A percentile compares a stretch with the other conserved stretches of the same genome.
These are phyloP conservation scores for Pardalotus punctatus DNA, from an alignment of 2,113 vertebrate species.

Conservation along the genomic window DNA sequence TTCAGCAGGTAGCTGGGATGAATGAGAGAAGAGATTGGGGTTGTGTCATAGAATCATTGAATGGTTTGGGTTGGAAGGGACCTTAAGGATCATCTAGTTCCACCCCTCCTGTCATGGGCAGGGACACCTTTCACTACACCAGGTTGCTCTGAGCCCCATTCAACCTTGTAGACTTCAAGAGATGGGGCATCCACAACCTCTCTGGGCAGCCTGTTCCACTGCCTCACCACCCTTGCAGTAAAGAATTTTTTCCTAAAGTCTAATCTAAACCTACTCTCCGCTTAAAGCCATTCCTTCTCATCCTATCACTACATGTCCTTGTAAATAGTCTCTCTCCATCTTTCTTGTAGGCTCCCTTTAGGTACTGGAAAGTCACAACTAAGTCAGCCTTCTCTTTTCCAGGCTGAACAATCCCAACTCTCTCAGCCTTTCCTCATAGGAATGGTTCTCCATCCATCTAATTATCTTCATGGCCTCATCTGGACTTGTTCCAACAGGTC, in stretches of 20 bases:
- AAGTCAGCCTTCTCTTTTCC: neutral
- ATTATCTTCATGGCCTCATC: neutral
- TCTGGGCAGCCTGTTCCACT: neutral
- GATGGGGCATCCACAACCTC: neutral
- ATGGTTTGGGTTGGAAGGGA: neutral
- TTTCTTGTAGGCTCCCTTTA: neutral
- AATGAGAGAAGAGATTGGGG: neutral
- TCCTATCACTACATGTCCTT: neutral
- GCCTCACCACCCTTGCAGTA: neutral
- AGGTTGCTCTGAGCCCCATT: neutral
- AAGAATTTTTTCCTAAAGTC: neutral
- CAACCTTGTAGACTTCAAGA: neutral
- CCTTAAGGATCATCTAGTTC: neutral
- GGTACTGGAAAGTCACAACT: neutral
- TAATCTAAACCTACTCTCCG: neutral
- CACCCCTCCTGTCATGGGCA: neutral
- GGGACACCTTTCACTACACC: no score
- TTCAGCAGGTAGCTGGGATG: neutral
- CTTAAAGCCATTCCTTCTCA: neutral
- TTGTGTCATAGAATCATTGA: accelerated
- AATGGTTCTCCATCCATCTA: neutral
- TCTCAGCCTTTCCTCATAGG: neutral
- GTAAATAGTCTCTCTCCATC: neutral
- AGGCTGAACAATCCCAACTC: neutral
- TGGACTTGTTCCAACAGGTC: neutral